Base-by-base conservation (phyloP, 2,797 vertebrate genomes). In the Fratercula arctica region DNA sequence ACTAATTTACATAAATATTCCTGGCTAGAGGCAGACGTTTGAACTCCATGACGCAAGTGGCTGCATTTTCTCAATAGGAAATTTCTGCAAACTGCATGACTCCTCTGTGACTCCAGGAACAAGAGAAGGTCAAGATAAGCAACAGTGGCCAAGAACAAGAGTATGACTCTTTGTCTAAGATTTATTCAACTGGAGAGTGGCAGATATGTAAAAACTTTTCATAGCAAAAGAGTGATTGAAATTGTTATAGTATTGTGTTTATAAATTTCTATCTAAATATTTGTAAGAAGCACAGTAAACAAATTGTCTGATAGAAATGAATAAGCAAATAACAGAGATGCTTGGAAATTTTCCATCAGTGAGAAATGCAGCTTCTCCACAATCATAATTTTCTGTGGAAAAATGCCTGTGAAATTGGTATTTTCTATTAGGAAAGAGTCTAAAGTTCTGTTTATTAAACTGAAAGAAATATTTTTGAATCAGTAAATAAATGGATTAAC, bases 81-180 rank as follows among this genome's bases (percentile, higher is more conserved):
- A 75, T 53, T 63, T 78, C 31, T 80, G 37, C n/a, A 63, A 89
- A 67, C 2, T 13, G 3, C 14, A 8, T 51, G 56, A 76, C 0
- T 3, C 1, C 5, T 81, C n/a, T 79, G 26, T 68, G 53, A 87
- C 67, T 79, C 29, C 29, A 85, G 31, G 19, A 16, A 48, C 23
- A 39, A 84, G 28, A 45, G 29, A 76, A 90, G 23, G 15, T 67
- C 59, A 73, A 48, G 35, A 66, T 54, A 64, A 86, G 41, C 10
- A 78, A 6, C 0, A 0, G 21, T 8, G 2, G 6, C 39, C 83
- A 53, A 69, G 15, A 74, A 51, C 7, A 63, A 18, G 21, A 45
- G 3, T 23, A 13, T 16, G 35, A 66, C 16, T 74, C 31, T 74
- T 69, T 54, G 11, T 68, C 11, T 64, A 41, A 43, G 16, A 63